Evolutionary conservation across 2,797 vertebrate species (phyloP), one percentile per base, ranked within the genome.

Genomic region (Megaceryle alcyon): DNA sequence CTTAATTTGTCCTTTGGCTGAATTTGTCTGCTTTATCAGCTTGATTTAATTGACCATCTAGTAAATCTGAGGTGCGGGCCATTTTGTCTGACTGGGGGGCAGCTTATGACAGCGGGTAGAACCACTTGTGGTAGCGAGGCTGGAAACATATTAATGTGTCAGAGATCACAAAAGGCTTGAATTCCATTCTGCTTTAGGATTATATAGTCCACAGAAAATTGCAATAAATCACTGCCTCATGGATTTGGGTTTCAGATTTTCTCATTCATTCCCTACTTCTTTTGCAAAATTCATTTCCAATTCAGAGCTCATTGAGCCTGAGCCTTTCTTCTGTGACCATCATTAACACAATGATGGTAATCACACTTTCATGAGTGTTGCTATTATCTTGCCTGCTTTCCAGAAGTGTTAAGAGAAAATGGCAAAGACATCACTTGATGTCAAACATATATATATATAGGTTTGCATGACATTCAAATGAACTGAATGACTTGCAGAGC

Each of bases 1-100:
- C 57, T 70, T 88, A 33, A 64, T 86, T 78, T 84, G 81, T 94
- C 63, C 66, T 88, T 76, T 88, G 89, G 65, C 80, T 82, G 73
- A 57, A 39, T 88, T 76, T 6, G 0, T 43, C 77, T 90, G 85
- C 73, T 90, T 91, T 72, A 69, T 66, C 82, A 86, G 80, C 61
- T 81, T 91, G 82, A 48, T 90, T 94, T 94, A 86, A 94, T 18
- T 46, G 82, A 46, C 65, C 56, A 33, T 68, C 51, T 35, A 57
- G 8, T 37, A 66, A 86, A 18, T 15, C 59, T 63, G 77, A 35
- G 15, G 56, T 70, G 44, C 1, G 16, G 82, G 85, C n/a, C 5
- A 2, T 70, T 69, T 79, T 13, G 7, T 66, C 65, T 39, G 76
- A 4, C 14, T 0, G 2, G 12, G 53, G 53, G 19, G 54, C 59